Evolutionary conservation across 2,888 invertebrate genomes (phyloP), one percentile per base, ranked within the genome.

Genomic region (Stratiomys singularior): DNA sequence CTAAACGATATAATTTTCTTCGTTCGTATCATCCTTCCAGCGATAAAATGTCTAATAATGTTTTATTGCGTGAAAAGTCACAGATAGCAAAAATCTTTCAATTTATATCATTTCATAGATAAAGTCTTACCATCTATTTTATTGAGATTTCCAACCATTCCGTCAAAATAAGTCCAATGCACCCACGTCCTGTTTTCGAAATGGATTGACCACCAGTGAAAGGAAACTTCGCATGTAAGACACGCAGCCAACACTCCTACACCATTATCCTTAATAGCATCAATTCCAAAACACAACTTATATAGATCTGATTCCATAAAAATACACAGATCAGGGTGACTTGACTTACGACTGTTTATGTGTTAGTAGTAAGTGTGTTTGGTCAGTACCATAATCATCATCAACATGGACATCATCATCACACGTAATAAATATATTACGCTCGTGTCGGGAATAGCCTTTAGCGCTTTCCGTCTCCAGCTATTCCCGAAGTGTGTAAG

Each of bases 11-110:
- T n/a, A n/a, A n/a, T n/a, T n/a, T n/a, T n/a, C n/a, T n/a, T n/a
- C n/a, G n/a, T n/a, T 44, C 44, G 13, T 9, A 44, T 44, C 44
- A 9, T 13, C 44, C 13, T 44, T 13, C 13, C 44, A 44, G 13
- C 13, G 7, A 44, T 44, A 7, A 44, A 7, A 13, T 9, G 30
- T 60, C 77, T 77, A 77, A 79, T 79, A 79, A 80, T 79, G 78
- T 80, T 80, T 80, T 80, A 80, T 80, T 80, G 80, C 80, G 80
- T 79, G 80, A 80, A 80, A 80, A 80, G 76, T 80, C 77, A 79
- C 80, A 80, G 80, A 80, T 80, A 80, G 76, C 77, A 77, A 79
- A 78, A 80, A 79, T 79, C 78, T 78, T 79, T 79, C 77, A 79
- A 79, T 79, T 79, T 79, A 79, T 79, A 67, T 79, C 18, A 58